These are phyloP conservation scores for Acleris literana DNA, from an alignment of 2,888 invertebrate genomes.

Conservation along the genomic window DNA sequence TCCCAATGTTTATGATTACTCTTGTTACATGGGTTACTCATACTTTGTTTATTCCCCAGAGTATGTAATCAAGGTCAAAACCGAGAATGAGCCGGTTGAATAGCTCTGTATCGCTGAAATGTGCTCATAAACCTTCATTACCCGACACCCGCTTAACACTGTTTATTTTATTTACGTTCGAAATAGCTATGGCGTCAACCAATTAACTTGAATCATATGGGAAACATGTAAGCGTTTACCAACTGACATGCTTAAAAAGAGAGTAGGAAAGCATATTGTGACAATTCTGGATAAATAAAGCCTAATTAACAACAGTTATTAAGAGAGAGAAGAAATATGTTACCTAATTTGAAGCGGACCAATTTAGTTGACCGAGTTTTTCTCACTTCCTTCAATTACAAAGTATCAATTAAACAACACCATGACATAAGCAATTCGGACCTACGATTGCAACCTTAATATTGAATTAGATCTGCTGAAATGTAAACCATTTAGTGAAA, in stretches of 20 bases:
- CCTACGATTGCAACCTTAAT: background rate
- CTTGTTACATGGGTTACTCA: conserved; percentile 10
- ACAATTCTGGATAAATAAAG: background rate
- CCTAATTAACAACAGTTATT: background rate
- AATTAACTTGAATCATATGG: conserved; percentile 7
- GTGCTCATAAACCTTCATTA: conserved; percentile 16
- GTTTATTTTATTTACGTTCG: conserved; percentile 31
- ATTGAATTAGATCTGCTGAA: background rate
- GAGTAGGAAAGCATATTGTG: background rate
- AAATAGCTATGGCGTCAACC: conserved; percentile 37
- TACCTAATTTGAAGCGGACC: conserved; percentile 29
- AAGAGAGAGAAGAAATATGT: conserved; percentile 12
- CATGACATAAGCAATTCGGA: background rate
- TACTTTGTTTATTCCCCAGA: background rate
- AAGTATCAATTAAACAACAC: conserved; percentile 2
- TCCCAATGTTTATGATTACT: background rate
- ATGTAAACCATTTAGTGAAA: background rate
- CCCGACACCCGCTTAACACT: conserved; percentile 6
- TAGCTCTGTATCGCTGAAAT: background rate
- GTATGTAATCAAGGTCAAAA: background rate
- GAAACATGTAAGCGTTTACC: background rate
- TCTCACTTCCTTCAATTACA: conserved; percentile 1
- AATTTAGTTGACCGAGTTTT: conserved; percentile 19
- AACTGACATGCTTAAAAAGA: background rate
- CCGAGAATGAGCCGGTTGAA: background rate